Percentiles rank a stretch among this genome's conserved stretches.
phyloP scores from a whole-genome alignment of 2,797 vertebrate genomes.

The Coluber constrictor region DNA sequence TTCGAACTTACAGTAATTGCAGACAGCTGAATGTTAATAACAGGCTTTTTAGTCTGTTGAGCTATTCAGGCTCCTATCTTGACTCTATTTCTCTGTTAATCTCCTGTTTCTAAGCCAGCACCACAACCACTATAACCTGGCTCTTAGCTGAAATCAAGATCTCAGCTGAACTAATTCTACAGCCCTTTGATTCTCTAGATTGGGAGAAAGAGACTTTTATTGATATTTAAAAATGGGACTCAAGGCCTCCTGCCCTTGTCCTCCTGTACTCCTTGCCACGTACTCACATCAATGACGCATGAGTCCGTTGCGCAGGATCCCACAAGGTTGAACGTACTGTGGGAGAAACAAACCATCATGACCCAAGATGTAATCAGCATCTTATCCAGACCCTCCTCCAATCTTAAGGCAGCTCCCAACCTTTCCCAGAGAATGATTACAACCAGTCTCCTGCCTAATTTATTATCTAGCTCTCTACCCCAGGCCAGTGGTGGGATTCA shows the following conservation, averaged over 20 bases:
- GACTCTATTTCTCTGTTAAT: too few species aligned
- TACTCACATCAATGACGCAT: not conserved
- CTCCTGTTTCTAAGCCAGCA: too few species aligned
- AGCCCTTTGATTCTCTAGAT: not conserved
- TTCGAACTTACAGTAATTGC: too few species aligned
- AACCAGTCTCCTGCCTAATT: not conserved
- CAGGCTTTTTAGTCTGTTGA: too few species aligned
- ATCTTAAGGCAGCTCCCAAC: not conserved
- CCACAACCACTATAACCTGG: too few species aligned
- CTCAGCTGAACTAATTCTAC: not conserved
- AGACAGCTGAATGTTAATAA: too few species aligned
- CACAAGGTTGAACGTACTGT: not conserved
- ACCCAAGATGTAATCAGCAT: not conserved
- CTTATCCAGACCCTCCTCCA: not conserved
- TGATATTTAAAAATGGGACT: not conserved
- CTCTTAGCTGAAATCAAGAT: not conserved
- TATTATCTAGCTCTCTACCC: not conserved
- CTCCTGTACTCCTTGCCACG: not conserved
- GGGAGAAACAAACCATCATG: not conserved
- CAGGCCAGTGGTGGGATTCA: not conserved
- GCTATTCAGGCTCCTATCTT: too few species aligned
- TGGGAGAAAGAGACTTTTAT: not conserved
- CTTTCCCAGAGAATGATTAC: not conserved
- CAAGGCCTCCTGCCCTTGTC: not conserved
- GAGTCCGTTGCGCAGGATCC: fast-evolving